Conservation (phyloP, 2,797 vertebrate species). For the Lepus townsendii region DNA sequence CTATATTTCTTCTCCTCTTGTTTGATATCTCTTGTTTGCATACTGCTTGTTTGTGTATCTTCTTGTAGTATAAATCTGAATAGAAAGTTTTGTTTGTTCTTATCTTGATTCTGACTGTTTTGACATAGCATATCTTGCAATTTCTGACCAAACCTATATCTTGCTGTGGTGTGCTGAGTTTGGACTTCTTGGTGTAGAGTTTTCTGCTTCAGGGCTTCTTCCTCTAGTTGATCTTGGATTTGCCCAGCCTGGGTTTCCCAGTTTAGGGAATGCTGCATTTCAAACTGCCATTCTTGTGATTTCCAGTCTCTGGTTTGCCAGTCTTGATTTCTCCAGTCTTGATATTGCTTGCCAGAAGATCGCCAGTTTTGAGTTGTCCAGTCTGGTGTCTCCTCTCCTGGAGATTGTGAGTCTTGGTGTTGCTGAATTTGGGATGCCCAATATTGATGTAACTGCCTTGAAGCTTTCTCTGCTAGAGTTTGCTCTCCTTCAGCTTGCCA, state of each 20-base stretch:
- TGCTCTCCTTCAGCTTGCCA: background rate
- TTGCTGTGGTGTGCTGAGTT: background rate
- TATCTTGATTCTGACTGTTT: background rate
- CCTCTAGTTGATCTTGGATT: constrained; percentile 35
- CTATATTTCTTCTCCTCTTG: background rate
- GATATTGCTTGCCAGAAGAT: background rate
- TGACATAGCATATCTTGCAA: background rate
- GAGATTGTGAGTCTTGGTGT: background rate
- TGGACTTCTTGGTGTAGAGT: constrained; percentile 20
- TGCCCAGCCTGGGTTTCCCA: background rate
- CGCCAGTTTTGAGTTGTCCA: background rate
- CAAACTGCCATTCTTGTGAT: constrained; percentile 44
- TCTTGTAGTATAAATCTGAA: background rate
- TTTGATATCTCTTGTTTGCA: background rate
- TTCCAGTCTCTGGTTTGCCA: constrained; percentile 66
- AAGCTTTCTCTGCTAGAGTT: background rate
- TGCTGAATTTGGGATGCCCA: background rate
- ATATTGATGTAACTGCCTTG: background rate
- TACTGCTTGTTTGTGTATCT: background rate
- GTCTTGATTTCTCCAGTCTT: constrained; percentile 50
- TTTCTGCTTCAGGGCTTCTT: constrained; percentile 44
- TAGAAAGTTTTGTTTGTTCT: background rate
- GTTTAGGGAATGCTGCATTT: background rate
- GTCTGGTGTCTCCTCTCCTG: background rate
- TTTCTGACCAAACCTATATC: background rate